phyloP scores from a whole-genome alignment of 2,797 vertebrate genomes.

The Onychomys arenicola region DNA sequence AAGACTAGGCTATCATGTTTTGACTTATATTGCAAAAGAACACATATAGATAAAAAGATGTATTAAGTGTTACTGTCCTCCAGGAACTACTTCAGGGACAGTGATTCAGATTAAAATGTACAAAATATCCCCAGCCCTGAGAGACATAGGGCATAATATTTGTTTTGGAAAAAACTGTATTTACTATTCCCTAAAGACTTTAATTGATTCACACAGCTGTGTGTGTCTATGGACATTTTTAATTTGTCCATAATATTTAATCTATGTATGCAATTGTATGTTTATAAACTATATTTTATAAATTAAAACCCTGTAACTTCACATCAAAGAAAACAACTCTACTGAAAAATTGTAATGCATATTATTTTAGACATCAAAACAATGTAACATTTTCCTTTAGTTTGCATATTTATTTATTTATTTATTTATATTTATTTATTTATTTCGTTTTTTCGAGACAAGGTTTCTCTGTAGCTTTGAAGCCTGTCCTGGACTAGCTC shows the following conservation, averaged over 20 bases:
- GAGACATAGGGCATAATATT: background rate
- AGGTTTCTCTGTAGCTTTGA: too few species aligned
- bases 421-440: too few species aligned
- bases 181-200: background rate
- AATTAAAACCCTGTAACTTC: background rate
- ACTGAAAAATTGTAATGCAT: background rate
- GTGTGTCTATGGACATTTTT: background rate
- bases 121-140: background rate
- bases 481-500: too few species aligned
- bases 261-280: background rate
- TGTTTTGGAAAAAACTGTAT: slow-evolving; percentile 25
- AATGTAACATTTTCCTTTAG: background rate
- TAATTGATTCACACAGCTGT: background rate
- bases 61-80: background rate
- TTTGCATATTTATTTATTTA: background rate
- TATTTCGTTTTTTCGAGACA: too few species aligned
- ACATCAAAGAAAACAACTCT: background rate
- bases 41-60: background rate
- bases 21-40: background rate
- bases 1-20: background rate
- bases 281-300: background rate
- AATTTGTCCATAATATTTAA: background rate
- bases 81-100: background rate
- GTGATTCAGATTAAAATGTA: background rate
- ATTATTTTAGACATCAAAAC: background rate